Base-by-base conservation (phyloP, 2,113 vertebrate species). In the Protomyctophum bolini region DNA sequence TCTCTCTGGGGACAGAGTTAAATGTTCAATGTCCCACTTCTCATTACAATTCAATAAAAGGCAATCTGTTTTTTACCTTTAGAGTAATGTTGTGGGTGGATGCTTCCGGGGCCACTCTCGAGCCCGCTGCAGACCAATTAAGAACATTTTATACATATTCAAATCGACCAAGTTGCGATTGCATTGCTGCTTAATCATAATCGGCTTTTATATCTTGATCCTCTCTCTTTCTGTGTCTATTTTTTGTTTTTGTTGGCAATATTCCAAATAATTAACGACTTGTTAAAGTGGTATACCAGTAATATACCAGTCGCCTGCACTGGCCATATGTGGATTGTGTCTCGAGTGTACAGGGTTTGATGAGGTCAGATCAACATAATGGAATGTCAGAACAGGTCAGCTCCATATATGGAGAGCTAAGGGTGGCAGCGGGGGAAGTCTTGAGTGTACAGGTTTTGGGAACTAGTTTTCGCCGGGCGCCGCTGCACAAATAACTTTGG, bases 41-140 rank as follows among this genome's bases (percentile, higher is more conserved):
- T 91, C 88, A 89, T 91, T 91, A 89, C 87, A 87, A 89, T 91
- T 89, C 90, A 90, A 90, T 90, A 90, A 90, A 87, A 89, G 85
- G 77, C 88, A 87, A 89, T 88, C 86, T 88, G 86, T 86, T 89
- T 89, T 63, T 90, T 90, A 90, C 88, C 86, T 91, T 90, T 90
- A 85, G 86, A 90, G 88, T 80, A 72, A 59, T 86, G 84, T 89
- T 90, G 88, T 88, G 84, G 88, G 86, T 87, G 90, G 80, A 89
- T 87, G 87, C 86, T 89, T 89, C 87, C 83, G 85, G 86, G 83
- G 84, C 77, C 4, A 48, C 83, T 77, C 82, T 87, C 80, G 72
- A 89, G 83, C 86, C 79, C 75, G 21, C 1, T 2, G 84, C 33
- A 83, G 85, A 81, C 85, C 85, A 90, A 90, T 91, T 90, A 90